Base-by-base conservation (phyloP, 2,888 invertebrate species). In the Ischnura elegans region DNA sequence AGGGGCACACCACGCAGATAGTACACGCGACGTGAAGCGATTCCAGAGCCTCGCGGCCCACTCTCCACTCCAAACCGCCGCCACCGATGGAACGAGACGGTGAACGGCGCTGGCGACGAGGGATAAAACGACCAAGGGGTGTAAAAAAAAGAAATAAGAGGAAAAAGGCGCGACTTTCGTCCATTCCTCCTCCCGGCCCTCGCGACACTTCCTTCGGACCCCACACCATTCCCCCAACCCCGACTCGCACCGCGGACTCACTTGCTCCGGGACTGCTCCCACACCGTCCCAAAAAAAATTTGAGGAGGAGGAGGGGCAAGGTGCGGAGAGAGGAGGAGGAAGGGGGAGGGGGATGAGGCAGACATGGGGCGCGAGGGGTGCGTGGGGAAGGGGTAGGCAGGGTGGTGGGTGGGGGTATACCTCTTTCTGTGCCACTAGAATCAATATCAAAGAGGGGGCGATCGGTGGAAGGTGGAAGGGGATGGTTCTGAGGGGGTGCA, bases 371-470 rank as follows among this genome's bases (percentile, higher is more conserved):
- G 43, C 1, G 43, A 66, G 19, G 47, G 45, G 87, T n/a, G 25
- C 10, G 87, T 21, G 51, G 21, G 13, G 45, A n/a, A 25, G n/a
- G 86, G 10, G 86, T 2, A 3, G 86, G 10, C 0, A 46, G 45
- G 0, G 86, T 0, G 25, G 86, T 4, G 86, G 45, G 36, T 29
- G 36, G 61, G 61, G 43, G 61, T 90, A 90, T 66, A 90, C 61
- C 90, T 90, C 90, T 90, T 90, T 61, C 61, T 90, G 90, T 90
- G 61, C 90, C 90, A 90, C 90, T 90, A 90, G 90, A 90, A 90
- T 90, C 90, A 90, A 90, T 90, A 90, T 90, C 90, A 90, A 90
- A 66, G 61, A 43, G 42, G 42, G 87, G 87, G 25, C 0, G 29
- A n/a, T 36, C 25, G 25, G 51, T 42, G 55, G 25, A 5, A 55